Percentiles rank a stretch among this genome's conserved stretches.
Conservation (phyloP, 2,113 vertebrate genomes). For the Sprattus sprattus region DNA sequence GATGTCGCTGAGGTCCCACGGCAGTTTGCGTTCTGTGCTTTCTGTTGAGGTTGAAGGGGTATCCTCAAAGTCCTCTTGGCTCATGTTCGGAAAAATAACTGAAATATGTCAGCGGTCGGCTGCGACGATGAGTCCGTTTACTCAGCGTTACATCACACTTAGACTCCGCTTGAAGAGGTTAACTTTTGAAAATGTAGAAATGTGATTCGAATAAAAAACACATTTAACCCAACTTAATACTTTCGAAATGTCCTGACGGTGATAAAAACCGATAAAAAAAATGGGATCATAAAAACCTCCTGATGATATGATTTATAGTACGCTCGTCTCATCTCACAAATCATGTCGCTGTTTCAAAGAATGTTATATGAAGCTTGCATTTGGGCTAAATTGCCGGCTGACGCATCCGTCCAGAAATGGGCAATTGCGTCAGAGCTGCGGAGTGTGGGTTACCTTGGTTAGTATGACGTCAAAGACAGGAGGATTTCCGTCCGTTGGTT, state of each 20-base stretch:
- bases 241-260: no score
- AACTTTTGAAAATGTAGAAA: not conserved
- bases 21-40: not conserved
- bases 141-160: not conserved
- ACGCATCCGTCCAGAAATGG: slow-evolving; percentile 28
- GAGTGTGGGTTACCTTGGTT: slow-evolving; percentile 32
- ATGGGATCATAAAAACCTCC: not conserved
- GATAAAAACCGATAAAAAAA: not conserved
- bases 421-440: slow-evolving; percentile 29
- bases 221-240: no score
- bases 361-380: slow-evolving; percentile 9
- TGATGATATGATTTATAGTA: not conserved
- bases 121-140: not conserved
- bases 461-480: slow-evolving; percentile 21
- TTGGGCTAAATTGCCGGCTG: slow-evolving; percentile 15
- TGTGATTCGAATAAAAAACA: no score
- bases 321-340: not conserved
- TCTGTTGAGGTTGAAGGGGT: not conserved
- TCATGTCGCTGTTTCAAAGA: slow-evolving; percentile 12
- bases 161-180: not conserved
- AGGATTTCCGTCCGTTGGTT: slow-evolving; percentile 30
- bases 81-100: not conserved
- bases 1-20: not conserved
- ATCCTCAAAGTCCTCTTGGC: not conserved
- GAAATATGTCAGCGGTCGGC: not conserved